Percentiles rank a stretch among this genome's conserved stretches.
Evolutionary conservation across 2,888 invertebrate species (phyloP).

Genomic region (Tetanocera ferruginea): DNA sequence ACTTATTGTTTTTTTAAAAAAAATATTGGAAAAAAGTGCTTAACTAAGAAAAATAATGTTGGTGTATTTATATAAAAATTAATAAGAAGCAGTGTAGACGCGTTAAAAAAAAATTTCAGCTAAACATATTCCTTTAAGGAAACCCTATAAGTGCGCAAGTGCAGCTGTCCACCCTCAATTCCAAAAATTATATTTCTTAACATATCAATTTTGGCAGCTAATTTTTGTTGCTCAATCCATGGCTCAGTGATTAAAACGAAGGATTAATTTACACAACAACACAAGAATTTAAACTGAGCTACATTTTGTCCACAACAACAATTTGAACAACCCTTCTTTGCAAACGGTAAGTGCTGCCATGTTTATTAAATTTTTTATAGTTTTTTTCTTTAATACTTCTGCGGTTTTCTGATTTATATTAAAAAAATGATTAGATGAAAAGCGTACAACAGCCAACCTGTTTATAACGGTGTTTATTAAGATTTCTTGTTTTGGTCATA

Average conservation of each 20-base stretch:
- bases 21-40: too few relatives aligned
- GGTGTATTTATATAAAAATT: too few relatives aligned
- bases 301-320: background rate
- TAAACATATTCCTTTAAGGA: background rate
- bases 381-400: background rate
- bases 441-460: too few relatives aligned
- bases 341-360: slow-evolving; percentile 9
- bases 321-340: background rate
- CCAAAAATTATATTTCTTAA: background rate
- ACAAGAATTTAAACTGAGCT: background rate
- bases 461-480: background rate
- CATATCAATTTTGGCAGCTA: background rate
- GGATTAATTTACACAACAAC: slow-evolving; percentile 25
- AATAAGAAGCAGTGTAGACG: too few relatives aligned
- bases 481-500: background rate
- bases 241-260: background rate
- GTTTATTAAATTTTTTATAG: background rate
- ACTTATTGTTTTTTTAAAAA: too few relatives aligned
- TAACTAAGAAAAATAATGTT: too few relatives aligned
- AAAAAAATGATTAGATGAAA: too few relatives aligned
- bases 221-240: background rate
- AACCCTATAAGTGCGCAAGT: slow-evolving; percentile 23
- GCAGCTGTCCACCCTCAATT: slow-evolving; percentile 3
- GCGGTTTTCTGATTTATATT: too few relatives aligned
- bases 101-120: background rate